phyloP scores from a whole-genome alignment of 2,113 vertebrate genomes.

The Oxyruncus cristatus region DNA sequence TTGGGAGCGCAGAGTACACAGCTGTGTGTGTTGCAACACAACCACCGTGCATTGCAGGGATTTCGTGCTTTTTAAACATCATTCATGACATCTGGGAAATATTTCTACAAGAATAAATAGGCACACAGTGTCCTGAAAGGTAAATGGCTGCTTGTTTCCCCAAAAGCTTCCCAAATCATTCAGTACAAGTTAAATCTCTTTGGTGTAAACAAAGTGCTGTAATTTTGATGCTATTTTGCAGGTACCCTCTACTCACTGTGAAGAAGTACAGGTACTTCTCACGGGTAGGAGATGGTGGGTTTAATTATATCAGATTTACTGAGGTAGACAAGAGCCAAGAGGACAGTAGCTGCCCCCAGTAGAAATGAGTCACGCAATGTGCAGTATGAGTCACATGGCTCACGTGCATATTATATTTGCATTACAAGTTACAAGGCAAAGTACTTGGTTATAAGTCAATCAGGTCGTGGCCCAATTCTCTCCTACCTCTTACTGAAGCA shows the following conservation, averaged over 20 bases:
- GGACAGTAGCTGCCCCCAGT: background rate
- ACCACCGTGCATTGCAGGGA: background rate
- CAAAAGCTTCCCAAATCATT: background rate
- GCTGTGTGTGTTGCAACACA: background rate
- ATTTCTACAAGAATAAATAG: background rate
- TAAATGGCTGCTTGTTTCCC: background rate
- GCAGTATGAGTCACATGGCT: background rate
- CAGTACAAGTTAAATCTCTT: background rate
- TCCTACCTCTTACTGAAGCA: background rate
- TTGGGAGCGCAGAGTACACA: background rate
- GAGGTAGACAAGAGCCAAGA: background rate
- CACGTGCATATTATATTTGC: background rate
- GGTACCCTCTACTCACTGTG: background rate
- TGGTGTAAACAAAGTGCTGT: background rate
- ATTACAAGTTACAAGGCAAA: background rate
- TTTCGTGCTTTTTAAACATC: background rate
- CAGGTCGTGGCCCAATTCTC: background rate
- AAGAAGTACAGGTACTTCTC: background rate
- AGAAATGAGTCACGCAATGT: background rate
- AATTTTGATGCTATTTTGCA: background rate
- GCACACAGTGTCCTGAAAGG: background rate
- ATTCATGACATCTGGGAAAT: conserved; percentile 4
- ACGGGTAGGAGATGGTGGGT: background rate
- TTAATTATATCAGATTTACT: background rate
- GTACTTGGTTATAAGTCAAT: background rate